Evolutionary conservation across 2,113 vertebrate species (phyloP), one percentile per base, ranked within the genome.

Genomic region (Argyrosomus japonicus): DNA sequence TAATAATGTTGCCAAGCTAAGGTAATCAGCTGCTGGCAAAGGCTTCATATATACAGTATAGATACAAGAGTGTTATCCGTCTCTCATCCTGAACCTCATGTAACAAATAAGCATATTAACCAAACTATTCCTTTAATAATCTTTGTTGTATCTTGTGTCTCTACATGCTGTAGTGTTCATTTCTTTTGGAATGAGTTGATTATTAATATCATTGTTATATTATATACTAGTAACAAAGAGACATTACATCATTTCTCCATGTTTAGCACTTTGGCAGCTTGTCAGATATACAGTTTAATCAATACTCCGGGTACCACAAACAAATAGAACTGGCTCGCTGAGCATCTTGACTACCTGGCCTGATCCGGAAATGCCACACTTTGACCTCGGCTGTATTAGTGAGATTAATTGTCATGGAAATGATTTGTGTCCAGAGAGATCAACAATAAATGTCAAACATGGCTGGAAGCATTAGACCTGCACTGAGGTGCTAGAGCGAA

Each of bases 391-490:
- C 58, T 65, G 54, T 65, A 50, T 81, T 74, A 48, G 68, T 62
- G 53, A 81, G 67, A 87, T 76, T 74, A 79, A 89, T 90, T 68
- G 78, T 61, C 32, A 64, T 27, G 0, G 68, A 75, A 84, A 86
- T 75, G 81, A 85, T 84, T 89, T 84, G 40, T 85, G 61, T 84
- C 51, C 68, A 0, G 32, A 5, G 5, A 64, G 47, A 81, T 80
- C 54, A 68, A 63, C 75, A 70, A 50, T 77, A 85, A 86, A 86
- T 83, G 69, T 84, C 83, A 78, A 84, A 75, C 83, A 79, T 82
- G 67, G 60, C 82, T 82, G 56, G 50, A 9, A 80, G 79, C 64
- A 1, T 45, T 67, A 21, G 53, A 81, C 51, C 51, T 81, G 64
- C 69, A 68, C 54, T 23, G 45, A 69, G 71, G 68, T 71, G 67